These are phyloP conservation scores for Dicrurus megarhynchus DNA, from an alignment of 2,113 vertebrate genomes.

Conservation along the genomic window DNA sequence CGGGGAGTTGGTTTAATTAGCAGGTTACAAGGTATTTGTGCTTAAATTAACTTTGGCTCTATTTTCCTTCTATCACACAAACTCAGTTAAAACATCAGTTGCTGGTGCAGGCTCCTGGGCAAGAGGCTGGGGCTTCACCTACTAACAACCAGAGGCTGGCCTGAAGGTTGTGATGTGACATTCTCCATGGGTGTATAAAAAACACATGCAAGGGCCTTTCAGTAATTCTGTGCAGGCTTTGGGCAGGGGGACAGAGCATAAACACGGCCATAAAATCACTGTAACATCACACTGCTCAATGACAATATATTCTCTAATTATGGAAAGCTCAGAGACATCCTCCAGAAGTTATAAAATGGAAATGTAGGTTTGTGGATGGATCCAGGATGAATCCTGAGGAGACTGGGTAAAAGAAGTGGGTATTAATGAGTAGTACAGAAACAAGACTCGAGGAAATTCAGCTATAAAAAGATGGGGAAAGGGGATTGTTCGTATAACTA, in stretches of 20 bases:
- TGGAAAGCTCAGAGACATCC: neutral
- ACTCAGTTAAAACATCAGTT: neutral
- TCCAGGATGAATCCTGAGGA: neutral
- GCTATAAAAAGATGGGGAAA: neutral
- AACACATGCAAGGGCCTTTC: neutral
- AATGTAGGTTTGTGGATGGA: neutral
- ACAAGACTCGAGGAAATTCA: neutral
- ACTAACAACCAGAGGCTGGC: neutral
- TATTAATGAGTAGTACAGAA: neutral
- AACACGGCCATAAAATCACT: neutral
- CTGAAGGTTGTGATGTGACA: neutral
- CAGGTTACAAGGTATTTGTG: slow-evolving; percentile 74
- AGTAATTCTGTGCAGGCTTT: neutral
- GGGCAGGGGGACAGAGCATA: neutral
- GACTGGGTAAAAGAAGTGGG: neutral
- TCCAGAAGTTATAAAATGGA: neutral
- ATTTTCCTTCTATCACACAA: neutral
- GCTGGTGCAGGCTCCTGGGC: neutral
- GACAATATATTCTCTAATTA: neutral
- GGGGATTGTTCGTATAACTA: neutral
- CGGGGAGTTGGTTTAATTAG: slow-evolving; percentile 80
- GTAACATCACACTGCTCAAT: neutral
- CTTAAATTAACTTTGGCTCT: slow-evolving; percentile 54
- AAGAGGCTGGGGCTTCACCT: neutral
- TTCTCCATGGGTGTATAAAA: neutral